These are phyloP conservation scores for Papilio protenor DNA, from an alignment of 2,888 invertebrate species.

Conservation along the genomic window DNA sequence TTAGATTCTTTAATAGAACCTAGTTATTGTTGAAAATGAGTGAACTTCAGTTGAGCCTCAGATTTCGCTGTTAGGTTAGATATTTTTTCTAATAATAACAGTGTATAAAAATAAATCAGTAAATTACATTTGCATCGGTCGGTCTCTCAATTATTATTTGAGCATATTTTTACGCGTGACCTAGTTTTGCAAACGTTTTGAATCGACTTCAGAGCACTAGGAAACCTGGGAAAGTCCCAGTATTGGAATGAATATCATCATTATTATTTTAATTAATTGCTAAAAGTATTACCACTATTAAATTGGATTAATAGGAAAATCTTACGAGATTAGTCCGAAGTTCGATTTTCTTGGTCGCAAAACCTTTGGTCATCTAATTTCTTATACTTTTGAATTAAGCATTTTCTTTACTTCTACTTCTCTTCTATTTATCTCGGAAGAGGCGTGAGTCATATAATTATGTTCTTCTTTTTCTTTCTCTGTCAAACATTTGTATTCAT, in stretches of 20 bases:
- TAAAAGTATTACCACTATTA: background rate
- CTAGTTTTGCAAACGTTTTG: conserved; percentile 3
- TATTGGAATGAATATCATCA: background rate
- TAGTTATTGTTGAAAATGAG: background rate
- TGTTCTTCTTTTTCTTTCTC: background rate
- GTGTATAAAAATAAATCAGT: background rate
- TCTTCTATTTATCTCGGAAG: background rate
- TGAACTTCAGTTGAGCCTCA: background rate
- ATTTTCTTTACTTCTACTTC: background rate
- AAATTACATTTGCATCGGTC: background rate
- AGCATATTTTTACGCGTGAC: conserved; percentile 22
- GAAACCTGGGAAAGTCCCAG: background rate
- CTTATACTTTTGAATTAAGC: background rate
- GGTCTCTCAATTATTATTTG: background rate
- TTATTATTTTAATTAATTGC: conserved; percentile 6
- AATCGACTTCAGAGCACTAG: conserved; percentile 8
- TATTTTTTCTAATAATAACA: background rate
- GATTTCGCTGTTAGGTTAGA: background rate
- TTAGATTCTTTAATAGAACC: background rate
- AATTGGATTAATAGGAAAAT: background rate
- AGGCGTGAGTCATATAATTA: background rate
- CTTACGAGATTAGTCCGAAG: background rate
- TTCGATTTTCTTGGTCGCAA: background rate
- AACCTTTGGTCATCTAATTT: background rate
- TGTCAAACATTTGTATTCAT: background rate